A percentile compares a stretch with the other conserved stretches of the same genome.
Conservation (phyloP, 2,113 vertebrate species). For the Erythrocercus mccallii region DNA sequence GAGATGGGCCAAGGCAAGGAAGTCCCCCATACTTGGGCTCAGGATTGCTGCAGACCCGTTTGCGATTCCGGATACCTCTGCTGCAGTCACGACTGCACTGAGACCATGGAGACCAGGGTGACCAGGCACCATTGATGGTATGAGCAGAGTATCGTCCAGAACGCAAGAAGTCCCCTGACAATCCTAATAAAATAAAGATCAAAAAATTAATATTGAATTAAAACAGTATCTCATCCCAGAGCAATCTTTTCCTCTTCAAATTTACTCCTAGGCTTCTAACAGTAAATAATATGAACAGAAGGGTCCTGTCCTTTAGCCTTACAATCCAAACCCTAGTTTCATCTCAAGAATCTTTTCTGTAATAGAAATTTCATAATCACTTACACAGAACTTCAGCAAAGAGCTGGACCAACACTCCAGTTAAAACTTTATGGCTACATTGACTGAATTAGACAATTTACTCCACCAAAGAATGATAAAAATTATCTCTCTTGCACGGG, state of each 20-base stretch:
- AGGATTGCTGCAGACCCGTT: conserved; percentile 89
- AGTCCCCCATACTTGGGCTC: conserved; percentile 90
- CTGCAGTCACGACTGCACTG: conserved; percentile 96
- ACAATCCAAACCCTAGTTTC: neutral
- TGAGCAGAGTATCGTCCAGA: conserved; percentile 86
- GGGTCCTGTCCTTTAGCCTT: neutral
- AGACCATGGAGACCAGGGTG: conserved; percentile 89
- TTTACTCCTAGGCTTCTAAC: neutral
- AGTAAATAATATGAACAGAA: neutral
- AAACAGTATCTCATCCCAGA: neutral
- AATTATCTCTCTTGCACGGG: neutral
- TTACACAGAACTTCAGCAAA: neutral
- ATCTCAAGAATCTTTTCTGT: neutral
- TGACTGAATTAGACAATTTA: neutral
- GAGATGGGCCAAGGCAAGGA: conserved; percentile 84
- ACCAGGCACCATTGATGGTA: conserved; percentile 90
- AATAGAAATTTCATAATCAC: neutral
- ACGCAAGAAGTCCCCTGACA: conserved; percentile 85
- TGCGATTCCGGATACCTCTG: conserved; percentile 88
- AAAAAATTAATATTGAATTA: neutral
- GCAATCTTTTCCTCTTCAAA: neutral
- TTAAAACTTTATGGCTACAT: neutral
- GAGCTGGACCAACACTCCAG: neutral
- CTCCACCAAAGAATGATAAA: neutral
- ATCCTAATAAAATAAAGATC: conserved; percentile 33